A percentile compares a stretch with the other conserved stretches of the same genome.
Evolutionary conservation across 1,140 invertebrate species (phyloP).

Genomic region (Sitobion miscanthi): DNA sequence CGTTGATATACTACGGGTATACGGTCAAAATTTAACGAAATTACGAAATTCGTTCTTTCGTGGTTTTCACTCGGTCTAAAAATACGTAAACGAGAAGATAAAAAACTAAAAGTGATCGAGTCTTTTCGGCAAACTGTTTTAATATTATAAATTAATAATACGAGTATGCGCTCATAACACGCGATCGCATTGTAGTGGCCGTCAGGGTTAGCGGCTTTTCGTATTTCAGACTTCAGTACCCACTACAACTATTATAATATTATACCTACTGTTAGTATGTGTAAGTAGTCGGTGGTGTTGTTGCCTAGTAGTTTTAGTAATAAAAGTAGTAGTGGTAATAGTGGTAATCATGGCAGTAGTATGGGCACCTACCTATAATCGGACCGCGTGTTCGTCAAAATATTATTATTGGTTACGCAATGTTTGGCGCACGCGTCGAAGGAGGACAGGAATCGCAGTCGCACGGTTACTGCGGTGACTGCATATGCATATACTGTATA

Average conservation of each 20-base stretch:
- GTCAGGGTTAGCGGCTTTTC: not conserved
- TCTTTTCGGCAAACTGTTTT: not conserved
- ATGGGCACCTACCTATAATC: not conserved
- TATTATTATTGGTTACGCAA: not conserved
- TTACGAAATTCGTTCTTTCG: not conserved
- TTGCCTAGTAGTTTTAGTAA: not conserved
- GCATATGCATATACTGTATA: not conserved
- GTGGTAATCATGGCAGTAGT: too few species aligned
- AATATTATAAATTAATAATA: not conserved
- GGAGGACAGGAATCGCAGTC: not conserved
- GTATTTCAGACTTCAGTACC: not conserved
- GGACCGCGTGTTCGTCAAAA: not conserved
- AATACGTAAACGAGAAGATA: not conserved
- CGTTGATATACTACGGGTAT: too few species aligned
- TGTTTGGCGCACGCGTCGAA: not conserved
- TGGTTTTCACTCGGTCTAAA: not conserved
- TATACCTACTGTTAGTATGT: not conserved
- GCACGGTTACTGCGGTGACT: not conserved
- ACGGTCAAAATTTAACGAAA: too few species aligned
- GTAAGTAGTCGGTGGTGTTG: not conserved
- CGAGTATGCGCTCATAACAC: not conserved
- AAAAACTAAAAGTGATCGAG: not conserved
- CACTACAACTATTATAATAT: too few species aligned
- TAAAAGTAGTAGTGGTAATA: not conserved
- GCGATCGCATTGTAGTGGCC: not conserved